A percentile compares a stretch with the other conserved stretches of the same genome.
Evolutionary conservation across 2,797 vertebrate genomes (phyloP).

Genomic region (Centropyge bicolor): DNA sequence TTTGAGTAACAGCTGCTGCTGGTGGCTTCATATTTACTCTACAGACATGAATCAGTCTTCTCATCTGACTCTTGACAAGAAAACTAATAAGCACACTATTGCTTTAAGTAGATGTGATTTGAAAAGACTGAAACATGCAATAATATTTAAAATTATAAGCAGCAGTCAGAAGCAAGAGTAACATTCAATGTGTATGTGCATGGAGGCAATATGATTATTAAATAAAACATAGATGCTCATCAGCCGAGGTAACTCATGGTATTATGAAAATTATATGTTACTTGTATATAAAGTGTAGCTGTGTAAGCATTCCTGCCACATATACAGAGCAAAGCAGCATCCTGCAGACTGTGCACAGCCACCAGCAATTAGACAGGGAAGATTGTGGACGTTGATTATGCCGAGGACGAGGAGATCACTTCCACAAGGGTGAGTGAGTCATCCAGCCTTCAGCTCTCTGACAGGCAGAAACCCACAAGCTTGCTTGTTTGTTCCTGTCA

Average conservation of each 20-base stretch:
- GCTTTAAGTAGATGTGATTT: not conserved
- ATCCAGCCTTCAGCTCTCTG: constrained; percentile 59
- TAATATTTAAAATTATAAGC: not conserved
- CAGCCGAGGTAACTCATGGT: constrained; percentile 6
- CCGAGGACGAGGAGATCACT: constrained; percentile 57
- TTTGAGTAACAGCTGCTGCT: not conserved
- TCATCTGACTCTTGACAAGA: not conserved
- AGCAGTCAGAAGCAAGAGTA: not conserved
- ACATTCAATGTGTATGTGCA: not conserved
- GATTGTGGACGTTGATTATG: constrained; percentile 36
- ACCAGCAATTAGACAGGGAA: constrained; percentile 53
- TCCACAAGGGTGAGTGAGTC: constrained; percentile 59
- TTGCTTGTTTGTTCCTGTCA: constrained; percentile 77
- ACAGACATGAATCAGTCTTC: not conserved
- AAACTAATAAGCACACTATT: not conserved
- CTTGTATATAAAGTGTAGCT: constrained; percentile 26
- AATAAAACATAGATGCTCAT: constrained; percentile 23
- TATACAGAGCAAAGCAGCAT: constrained; percentile 19
- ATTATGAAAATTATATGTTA: constrained; percentile 11
- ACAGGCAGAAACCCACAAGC: constrained; percentile 56
- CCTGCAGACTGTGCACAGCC: constrained; percentile 47
- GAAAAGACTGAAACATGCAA: not conserved
- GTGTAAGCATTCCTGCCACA: constrained; percentile 34
- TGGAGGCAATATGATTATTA: not conserved
- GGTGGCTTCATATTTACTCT: not conserved